Conservation (phyloP, 2,797 vertebrate genomes). For the Huso huso region DNA sequence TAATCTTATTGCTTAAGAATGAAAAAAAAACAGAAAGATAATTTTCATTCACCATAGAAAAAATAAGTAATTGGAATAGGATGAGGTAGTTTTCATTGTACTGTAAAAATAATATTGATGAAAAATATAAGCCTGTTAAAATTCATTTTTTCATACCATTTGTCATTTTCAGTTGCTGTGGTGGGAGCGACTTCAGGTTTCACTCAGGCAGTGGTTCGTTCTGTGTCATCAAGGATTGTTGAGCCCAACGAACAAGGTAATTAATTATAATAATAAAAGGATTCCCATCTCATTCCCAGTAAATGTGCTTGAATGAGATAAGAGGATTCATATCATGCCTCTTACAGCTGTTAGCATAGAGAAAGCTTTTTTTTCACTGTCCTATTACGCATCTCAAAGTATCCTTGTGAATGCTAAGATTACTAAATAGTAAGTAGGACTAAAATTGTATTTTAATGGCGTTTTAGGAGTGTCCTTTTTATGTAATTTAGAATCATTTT, state of each 20-base stretch:
- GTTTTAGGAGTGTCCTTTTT: too few relatives aligned
- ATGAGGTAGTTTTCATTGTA: too few relatives aligned
- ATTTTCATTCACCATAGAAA: not conserved
- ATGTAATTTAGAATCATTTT: too few relatives aligned
- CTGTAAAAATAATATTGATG: too few relatives aligned
- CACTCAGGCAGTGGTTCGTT: conserved; percentile 39
- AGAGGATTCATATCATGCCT: conserved; percentile 1
- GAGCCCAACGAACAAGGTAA: conserved; percentile 49
- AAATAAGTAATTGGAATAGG: not conserved
- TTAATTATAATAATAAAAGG: not conserved
- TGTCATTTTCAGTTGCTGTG: conserved; percentile 29
- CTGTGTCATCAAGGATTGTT: conserved; percentile 43
- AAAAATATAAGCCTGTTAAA: not conserved
- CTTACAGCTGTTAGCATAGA: not conserved
- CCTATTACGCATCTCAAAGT: too few relatives aligned
- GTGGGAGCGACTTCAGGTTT: conserved; percentile 36
- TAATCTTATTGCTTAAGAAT: too few relatives aligned
- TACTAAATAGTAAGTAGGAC: too few relatives aligned
- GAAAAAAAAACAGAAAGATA: too few relatives aligned
- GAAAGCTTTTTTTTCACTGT: not conserved
- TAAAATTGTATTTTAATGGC: too few relatives aligned
- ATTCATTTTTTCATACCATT: conserved; percentile 13
- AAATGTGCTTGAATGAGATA: not conserved
- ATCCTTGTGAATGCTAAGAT: too few relatives aligned
- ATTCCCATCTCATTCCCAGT: not conserved